A percentile compares a stretch with the other conserved stretches of the same genome.
phyloP scores from a whole-genome alignment of 2,797 vertebrate species.

The Rachycentron canadum region DNA sequence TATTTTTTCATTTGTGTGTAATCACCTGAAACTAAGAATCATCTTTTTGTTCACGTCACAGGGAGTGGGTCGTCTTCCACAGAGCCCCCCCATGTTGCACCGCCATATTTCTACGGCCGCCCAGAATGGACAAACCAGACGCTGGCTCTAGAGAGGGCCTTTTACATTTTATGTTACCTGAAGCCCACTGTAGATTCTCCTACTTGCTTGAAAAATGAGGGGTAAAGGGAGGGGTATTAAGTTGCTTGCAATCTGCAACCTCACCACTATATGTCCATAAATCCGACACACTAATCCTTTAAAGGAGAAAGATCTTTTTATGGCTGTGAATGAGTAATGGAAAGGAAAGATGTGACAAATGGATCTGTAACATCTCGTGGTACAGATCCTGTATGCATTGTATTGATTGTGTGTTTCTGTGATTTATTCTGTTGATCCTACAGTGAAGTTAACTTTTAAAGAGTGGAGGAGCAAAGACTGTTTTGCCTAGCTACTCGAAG shows the following conservation, averaged over 20 bases:
- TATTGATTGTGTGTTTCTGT: slow-evolving; percentile 5
- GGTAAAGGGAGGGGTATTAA: not conserved
- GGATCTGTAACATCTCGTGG: slow-evolving; percentile 19
- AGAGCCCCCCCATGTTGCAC: not conserved
- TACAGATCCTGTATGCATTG: not conserved
- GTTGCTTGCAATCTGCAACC: no score
- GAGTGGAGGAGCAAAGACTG: not conserved
- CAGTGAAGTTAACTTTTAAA: not conserved
- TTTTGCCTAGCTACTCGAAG: not conserved
- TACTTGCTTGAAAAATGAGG: no score
- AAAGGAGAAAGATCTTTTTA: slow-evolving; percentile 42
- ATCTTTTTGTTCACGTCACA: no score
- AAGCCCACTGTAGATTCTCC: not conserved
- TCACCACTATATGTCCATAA: no score
- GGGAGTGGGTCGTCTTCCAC: not conserved
- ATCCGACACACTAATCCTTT: no score
- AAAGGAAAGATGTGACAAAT: slow-evolving; percentile 39
- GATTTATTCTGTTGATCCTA: slow-evolving; percentile 5
- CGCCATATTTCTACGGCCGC: no score
- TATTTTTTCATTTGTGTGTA: not conserved
- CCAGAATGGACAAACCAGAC: no score
- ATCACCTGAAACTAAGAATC: not conserved
- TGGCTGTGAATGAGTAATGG: slow-evolving; percentile 51
- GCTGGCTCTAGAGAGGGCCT: no score
- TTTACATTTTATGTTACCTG: no score